Conservation (phyloP, 2,888 invertebrate species). For the Drosophila testacea region DNA sequence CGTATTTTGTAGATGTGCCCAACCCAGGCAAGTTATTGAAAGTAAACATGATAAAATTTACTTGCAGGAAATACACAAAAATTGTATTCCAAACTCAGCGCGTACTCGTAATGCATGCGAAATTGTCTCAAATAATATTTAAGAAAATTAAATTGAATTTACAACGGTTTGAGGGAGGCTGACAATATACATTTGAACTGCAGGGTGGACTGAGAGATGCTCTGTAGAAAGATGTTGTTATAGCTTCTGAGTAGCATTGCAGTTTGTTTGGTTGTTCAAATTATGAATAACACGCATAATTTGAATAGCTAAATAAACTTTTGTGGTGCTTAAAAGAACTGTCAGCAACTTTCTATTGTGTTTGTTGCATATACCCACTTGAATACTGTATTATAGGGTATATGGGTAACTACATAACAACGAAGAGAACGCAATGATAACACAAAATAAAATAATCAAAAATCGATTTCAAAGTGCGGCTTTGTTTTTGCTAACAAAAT, state of each 20-base stretch:
- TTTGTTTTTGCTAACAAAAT: conserved; percentile 73
- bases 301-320: too few species aligned
- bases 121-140: conserved; percentile 82
- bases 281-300: too few species aligned
- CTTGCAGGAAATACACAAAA: conserved; percentile 62
- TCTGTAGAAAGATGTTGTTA: background rate
- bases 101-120: conserved; percentile 74
- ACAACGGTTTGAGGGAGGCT: conserved; percentile 39
- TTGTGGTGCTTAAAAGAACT: too few species aligned
- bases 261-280: background rate
- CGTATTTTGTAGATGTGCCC: conserved; percentile 11
- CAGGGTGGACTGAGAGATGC: conserved; percentile 6
- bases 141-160: conserved; percentile 82
- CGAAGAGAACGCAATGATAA: conserved; percentile 64
- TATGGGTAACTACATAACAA: conserved; percentile 22
- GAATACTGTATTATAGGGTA: conserved; percentile 12
- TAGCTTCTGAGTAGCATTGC: background rate
- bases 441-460: conserved; percentile 81
- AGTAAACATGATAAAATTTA: conserved; percentile 80
- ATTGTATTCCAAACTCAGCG: conserved; percentile 60
- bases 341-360: too few species aligned
- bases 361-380: background rate
- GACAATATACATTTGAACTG: background rate
- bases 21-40: conserved; percentile 72
- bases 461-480: conserved; percentile 79